Percentiles rank a stretch among this genome's conserved stretches.
Evolutionary conservation across 2,113 vertebrate genomes (phyloP).

Genomic region (Urocynchramus pylzowi): DNA sequence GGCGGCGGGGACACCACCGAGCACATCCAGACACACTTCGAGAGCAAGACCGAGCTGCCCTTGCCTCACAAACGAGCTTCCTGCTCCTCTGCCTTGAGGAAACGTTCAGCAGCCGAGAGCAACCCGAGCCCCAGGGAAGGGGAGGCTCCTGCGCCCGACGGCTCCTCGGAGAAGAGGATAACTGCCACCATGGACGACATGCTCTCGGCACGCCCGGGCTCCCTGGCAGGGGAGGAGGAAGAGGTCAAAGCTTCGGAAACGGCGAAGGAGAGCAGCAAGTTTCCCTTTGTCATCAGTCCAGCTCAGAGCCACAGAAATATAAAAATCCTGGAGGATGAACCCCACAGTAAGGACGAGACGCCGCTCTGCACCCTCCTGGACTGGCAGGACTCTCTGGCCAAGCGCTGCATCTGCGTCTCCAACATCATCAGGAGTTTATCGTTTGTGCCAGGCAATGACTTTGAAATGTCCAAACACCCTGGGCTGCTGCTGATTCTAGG

Average conservation of each 20-base stretch:
- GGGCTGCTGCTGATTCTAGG: constrained; percentile 93
- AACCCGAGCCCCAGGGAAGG: constrained; percentile 58
- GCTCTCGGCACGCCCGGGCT: constrained; percentile 82
- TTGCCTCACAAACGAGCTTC: constrained; percentile 73
- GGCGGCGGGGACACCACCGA: constrained; percentile 97
- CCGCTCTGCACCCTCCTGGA: constrained; percentile 89
- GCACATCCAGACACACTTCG: constrained; percentile 98
- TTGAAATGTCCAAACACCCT: constrained; percentile 97
- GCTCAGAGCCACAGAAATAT: constrained; percentile 79
- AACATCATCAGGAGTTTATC: constrained; percentile 98
- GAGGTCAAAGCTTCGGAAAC: constrained; percentile 70
- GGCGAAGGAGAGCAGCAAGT: constrained; percentile 76
- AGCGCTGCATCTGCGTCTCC: constrained; percentile 93
- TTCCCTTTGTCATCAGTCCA: constrained; percentile 75
- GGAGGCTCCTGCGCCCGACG: constrained; percentile 66
- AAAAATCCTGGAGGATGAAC: constrained; percentile 95
- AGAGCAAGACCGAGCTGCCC: constrained; percentile 83
- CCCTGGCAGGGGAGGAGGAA: constrained; percentile 82
- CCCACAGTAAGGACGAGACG: constrained; percentile 96
- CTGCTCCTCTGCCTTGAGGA: constrained; percentile 64
- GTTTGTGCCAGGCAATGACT: constrained; percentile 95
- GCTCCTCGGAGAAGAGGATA: constrained; percentile 77
- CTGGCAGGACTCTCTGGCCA: constrained; percentile 96
- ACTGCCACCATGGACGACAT: constrained; percentile 90
- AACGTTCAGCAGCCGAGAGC: constrained; percentile 69